Conservation (phyloP, 2,888 invertebrate genomes). For the Xanthia icteritia region DNA sequence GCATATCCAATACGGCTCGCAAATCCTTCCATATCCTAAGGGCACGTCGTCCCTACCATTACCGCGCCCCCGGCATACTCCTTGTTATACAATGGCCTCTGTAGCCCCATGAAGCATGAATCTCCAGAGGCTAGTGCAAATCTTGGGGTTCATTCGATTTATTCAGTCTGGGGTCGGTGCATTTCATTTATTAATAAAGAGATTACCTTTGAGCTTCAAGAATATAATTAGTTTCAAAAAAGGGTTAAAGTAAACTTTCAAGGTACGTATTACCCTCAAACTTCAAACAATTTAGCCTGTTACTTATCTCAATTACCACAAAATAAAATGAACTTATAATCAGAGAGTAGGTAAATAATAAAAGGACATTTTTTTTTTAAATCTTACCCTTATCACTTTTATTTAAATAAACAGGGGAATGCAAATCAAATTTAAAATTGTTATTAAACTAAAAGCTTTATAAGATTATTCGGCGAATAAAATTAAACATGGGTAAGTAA, state of each 20-base stretch:
- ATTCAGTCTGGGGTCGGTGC: no score
- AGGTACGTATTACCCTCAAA: background rate
- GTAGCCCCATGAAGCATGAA: no score
- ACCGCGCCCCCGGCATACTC: no score
- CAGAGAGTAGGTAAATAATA: background rate
- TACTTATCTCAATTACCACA: background rate
- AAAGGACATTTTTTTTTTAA: no score
- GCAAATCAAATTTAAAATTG: background rate
- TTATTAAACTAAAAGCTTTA: background rate
- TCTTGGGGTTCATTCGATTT: no score
- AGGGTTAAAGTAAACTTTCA: background rate
- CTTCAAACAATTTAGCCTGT: background rate
- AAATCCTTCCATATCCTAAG: no score
- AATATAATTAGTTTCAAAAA: background rate
- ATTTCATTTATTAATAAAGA: background rate
- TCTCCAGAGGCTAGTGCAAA: no score
- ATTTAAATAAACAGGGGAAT: background rate
- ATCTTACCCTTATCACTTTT: no score
- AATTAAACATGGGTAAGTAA: background rate
- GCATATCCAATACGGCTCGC: no score
- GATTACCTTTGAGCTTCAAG: background rate
- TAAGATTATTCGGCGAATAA: background rate
- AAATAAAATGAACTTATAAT: background rate
- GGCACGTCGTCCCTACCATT: no score
- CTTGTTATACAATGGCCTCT: no score